Percentiles rank a stretch among this genome's conserved stretches.
Evolutionary conservation across 2,888 invertebrate genomes (phyloP).

Genomic region (Adineta ricciae): DNA sequence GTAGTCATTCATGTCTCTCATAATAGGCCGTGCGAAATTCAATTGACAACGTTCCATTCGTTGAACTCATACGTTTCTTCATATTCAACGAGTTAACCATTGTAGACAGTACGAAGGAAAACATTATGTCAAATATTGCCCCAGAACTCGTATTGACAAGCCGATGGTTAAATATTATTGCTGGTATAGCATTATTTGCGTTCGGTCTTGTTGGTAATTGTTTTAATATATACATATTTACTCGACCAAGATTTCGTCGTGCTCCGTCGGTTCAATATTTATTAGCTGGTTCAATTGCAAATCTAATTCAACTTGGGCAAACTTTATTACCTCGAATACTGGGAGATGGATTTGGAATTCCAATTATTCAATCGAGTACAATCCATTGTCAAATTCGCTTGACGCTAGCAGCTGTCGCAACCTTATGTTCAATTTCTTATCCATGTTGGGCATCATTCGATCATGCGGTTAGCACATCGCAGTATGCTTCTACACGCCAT

Average conservation of each 20-base stretch:
- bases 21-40: no score
- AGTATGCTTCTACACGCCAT: background rate
- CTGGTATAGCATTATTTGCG: background rate
- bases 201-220: background rate
- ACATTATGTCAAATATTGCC: no score
- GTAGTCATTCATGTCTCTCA: no score
- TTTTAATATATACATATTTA: background rate
- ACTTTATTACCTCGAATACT: background rate
- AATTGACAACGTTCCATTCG: no score
- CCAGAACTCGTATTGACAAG: background rate
- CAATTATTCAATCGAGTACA: background rate
- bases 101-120: no score
- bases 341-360: background rate
- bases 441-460: background rate
- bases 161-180: background rate
- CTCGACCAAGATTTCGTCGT: background rate
- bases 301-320: background rate
- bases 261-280: background rate
- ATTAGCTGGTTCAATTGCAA: background rate
- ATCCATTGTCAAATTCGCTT: background rate
- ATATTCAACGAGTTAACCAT: no score
- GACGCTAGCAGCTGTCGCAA: background rate
- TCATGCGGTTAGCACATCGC: background rate
- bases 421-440: background rate
- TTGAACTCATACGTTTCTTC: no score